Evolutionary conservation across 1,140 invertebrate species (phyloP), one percentile per base, ranked within the genome.

Genomic region (Pseudomyrmex sp.): DNA sequence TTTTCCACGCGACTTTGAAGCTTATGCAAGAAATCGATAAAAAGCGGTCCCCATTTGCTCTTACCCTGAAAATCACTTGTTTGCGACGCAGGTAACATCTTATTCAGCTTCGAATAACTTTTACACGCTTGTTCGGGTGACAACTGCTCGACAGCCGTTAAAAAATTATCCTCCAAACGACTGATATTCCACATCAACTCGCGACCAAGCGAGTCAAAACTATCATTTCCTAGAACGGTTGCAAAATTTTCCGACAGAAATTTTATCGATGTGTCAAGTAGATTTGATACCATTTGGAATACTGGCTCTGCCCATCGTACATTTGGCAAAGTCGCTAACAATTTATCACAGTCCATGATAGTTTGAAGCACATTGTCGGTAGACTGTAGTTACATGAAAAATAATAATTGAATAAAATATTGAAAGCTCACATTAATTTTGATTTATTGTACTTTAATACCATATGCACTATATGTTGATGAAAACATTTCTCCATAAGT

Each of bases 401-500:
- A 61, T 50, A 20, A 20, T 2, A 44, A 2, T 56, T 59, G 70
- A 86, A 13, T 68, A 85, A 61, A 61, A 62, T 35, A 18, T 46
- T 7, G 10, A 56, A 77, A 46, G 15, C 65, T 66, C 35, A 7
- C 35, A 70, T 58, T n/a, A 15, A 58, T 73, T 2, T 26, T 35
- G 5, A 35, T 35, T 4, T 35, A 35, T 44, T 46, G 61, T 18
- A 13, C 59, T 8, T 68, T 35, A 35, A 44, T 89, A 95, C 96
- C 95, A 97, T 95, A 89, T 97, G 96, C 0, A 97, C 96, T 35
- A 97, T 96, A 88, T 97, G 97, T 85, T 98, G 97, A 89, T 97
- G 96, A 89, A 97, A 97, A 91, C 97, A 97, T 90, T 97, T 97
- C 54, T 98, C 96, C 82, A 97, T 95, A 0, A 98, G 94, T 89